phyloP scores from a whole-genome alignment of 2,797 vertebrate species.

The Myiothlypis chrysogaster region DNA sequence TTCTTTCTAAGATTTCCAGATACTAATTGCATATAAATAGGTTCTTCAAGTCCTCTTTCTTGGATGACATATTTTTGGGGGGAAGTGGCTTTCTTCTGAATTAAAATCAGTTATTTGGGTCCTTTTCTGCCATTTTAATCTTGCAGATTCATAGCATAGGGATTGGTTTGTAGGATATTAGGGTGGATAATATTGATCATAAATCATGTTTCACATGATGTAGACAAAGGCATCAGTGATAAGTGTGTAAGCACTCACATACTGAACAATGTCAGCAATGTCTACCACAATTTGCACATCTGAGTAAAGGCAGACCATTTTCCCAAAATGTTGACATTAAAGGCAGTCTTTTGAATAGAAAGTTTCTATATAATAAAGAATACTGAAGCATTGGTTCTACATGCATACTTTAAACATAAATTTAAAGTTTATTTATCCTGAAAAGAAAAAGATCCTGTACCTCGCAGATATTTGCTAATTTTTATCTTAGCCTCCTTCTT shows the following conservation, averaged over 20 bases:
- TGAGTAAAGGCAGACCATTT: neutral
- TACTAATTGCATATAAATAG: neutral
- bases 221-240: neutral
- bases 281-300: neutral
- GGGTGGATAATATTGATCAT: neutral
- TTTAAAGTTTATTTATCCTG: neutral
- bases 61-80: neutral
- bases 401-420: neutral
- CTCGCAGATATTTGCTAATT: neutral
- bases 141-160: neutral
- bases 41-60: neutral
- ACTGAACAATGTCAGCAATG: neutral
- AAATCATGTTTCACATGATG: neutral
- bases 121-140: neutral
- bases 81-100: neutral
- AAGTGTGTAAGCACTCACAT: neutral
- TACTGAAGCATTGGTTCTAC: neutral
- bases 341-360: neutral
- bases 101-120: neutral
- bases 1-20: neutral
- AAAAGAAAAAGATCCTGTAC: neutral
- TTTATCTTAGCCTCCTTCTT: neutral
- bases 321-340: neutral
- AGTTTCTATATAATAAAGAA: neutral
- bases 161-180: neutral